Base-by-base conservation (phyloP, 2,888 invertebrate genomes). In the Parnassius glacialis region DNA sequence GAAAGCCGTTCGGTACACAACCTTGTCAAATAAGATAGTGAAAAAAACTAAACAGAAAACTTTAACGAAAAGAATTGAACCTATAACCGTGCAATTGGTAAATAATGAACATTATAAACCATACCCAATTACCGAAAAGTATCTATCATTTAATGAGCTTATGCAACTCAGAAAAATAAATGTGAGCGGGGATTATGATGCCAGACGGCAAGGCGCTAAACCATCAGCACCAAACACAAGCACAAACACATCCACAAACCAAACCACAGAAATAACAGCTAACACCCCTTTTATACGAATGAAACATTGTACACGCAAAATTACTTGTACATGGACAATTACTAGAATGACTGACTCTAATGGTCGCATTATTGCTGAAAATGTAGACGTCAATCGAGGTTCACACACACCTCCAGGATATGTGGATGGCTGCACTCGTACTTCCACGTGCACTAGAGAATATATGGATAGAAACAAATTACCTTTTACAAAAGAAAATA, bases 291-390 rank as follows among this genome's bases (percentile, higher is more conserved):
- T 81, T 70, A 65, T 73, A 59, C 75, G 82, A 59, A 68, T 79
- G 67, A 87, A 83, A 68, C 72, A 84, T 64, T 91, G 90, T 63
- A 88, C 89, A 34, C 81, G 90, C 51, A 84, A 84, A 70, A 67
- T 89, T 59, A 91, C 90, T 1, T 91, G 90, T 69, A 89, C 90
- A 9, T 90, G 90, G 90, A 87, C 90, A 44, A 79, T 76, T 59
- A 72, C 78, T 44, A 78, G 78, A 45, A 65, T 75, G 43, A 75
- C 76, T 61, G 76, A 70, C 57, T 69, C 65, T 16, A 76, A 74
- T 52, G 84, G 79, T n/a, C 75, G 71, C 43, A 51, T 74, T 3
- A 68, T 75, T 55, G 55, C 62, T 43, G 50, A 64, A 1, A 67
- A 67, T 10, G 71, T 68, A 44, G 67, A 64, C 7, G 72, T 65